These are phyloP conservation scores for Catocala sponsa DNA, from an alignment of 2,888 invertebrate species.

Conservation along the genomic window DNA sequence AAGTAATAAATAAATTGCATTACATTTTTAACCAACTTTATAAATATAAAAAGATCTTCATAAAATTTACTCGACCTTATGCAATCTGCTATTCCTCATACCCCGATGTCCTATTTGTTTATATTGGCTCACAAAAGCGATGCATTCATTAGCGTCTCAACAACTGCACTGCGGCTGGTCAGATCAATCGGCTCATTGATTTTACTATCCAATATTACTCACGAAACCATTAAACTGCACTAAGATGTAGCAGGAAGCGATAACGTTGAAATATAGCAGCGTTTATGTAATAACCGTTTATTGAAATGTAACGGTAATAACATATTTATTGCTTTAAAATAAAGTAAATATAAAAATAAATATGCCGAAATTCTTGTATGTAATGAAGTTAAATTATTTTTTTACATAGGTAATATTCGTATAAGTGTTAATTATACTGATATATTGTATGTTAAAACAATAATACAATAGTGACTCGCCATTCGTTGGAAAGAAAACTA, in stretches of 20 bases:
- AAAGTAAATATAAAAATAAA: background rate
- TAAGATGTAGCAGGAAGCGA: conserved; percentile 31
- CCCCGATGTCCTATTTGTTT: conserved; percentile 13
- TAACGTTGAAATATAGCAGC: conserved; percentile 14
- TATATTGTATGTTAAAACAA: too few relatives aligned
- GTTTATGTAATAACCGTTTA: conserved; percentile 2
- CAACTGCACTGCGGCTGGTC: conserved; percentile 21
- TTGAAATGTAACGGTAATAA: background rate
- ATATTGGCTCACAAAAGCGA: conserved; percentile 25
- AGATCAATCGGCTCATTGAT: conserved; percentile 45
- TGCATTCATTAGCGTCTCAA: conserved; percentile 25
- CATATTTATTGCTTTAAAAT: too few relatives aligned
- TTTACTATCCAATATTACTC: conserved; percentile 35
- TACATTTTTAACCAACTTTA: background rate
- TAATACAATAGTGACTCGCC: too few relatives aligned
- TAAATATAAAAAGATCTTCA: background rate
- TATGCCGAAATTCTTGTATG: background rate
- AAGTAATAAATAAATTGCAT: too few relatives aligned
- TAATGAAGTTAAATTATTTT: too few relatives aligned
- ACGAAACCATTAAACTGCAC: conserved; percentile 25
- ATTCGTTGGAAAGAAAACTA: too few relatives aligned
- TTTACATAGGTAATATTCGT: too few relatives aligned
- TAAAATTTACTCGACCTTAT: conserved; percentile 3
- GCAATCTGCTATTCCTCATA: background rate
- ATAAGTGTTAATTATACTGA: too few relatives aligned